Evolutionary conservation across 2,797 vertebrate genomes (phyloP), one percentile per base, ranked within the genome.

Genomic region (Microctenopoma steveboyesi): DNA sequence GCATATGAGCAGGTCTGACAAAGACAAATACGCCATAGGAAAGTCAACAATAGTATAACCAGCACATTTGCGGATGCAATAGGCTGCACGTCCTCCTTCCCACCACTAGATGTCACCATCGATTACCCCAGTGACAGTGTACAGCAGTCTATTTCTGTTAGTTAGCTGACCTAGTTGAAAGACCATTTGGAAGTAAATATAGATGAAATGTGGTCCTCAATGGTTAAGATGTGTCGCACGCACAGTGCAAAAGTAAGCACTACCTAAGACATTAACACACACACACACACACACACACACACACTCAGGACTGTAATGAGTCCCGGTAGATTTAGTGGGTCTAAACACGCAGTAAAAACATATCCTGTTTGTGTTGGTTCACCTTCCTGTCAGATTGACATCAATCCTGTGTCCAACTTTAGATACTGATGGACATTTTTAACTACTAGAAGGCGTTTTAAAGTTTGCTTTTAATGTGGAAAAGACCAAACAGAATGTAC

Each of bases 141-240:
- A 27, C 35, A 74, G 71, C 52, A 75, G 75, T 79, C 78, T 88
- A 83, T 79, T 78, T 84, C 67, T 11, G 72, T 82, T 83, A 75
- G 78, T 86, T 84, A 88, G 78, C 74, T 92, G 91, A 92, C 91
- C 91, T 86, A 92, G 87, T 89, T 92, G 89, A 84, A 86, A 86
- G 77, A 86, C 63, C 78, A 82, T 88, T 90, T 86, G 74, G 59
- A 86, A 86, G 79, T 86, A 88, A 88, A 91, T 90, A 83, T 86
- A 90, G 86, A 89, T 87, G 67, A 87, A 81, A 89, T 81, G 67
- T 74, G 71, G 74, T 82, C 61, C 76, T 87, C 74, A 73, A 69
- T 79, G 65, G 33, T 57, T 82, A 74, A 73, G 65, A 83, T 69
- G 83, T 71, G 86, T 57, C 72, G 69, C 74, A 82, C 25, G 55